Conservation (phyloP, 2,888 invertebrate genomes). For the Archips xylosteana region DNA sequence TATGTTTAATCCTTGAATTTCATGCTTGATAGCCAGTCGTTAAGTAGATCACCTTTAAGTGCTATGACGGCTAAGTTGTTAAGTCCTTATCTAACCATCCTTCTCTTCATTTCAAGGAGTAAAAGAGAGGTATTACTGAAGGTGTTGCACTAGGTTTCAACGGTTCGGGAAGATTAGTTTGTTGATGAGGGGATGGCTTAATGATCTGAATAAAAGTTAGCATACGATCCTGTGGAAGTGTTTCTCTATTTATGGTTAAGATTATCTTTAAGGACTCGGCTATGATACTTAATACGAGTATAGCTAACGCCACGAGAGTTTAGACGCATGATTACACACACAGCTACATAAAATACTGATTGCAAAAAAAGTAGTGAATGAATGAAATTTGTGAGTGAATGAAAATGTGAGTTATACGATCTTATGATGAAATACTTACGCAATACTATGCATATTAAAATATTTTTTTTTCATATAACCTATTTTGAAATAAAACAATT, state of each 20-base stretch:
- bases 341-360: no score
- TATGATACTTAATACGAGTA: no score
- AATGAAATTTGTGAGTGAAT: no score
- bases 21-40: not conserved
- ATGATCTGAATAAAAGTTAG: not conserved
- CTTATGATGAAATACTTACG: no score
- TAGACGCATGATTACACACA: no score
- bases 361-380: no score
- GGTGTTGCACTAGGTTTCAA: not conserved
- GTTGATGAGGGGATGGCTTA: not conserved
- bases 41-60: constrained; percentile 3
- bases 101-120: not conserved
- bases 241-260: not conserved
- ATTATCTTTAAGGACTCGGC: not conserved
- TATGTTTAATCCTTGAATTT: not conserved
- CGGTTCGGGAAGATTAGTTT: not conserved
- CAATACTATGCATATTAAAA: no score
- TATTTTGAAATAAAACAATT: no score
- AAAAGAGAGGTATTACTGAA: not conserved
- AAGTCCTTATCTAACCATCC: not conserved
- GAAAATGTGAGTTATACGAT: no score
- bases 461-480: no score
- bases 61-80: not conserved
- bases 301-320: no score
- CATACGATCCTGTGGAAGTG: not conserved